phyloP scores from a whole-genome alignment of 2,888 invertebrate species.

The Eupithecia pulchellata region DNA sequence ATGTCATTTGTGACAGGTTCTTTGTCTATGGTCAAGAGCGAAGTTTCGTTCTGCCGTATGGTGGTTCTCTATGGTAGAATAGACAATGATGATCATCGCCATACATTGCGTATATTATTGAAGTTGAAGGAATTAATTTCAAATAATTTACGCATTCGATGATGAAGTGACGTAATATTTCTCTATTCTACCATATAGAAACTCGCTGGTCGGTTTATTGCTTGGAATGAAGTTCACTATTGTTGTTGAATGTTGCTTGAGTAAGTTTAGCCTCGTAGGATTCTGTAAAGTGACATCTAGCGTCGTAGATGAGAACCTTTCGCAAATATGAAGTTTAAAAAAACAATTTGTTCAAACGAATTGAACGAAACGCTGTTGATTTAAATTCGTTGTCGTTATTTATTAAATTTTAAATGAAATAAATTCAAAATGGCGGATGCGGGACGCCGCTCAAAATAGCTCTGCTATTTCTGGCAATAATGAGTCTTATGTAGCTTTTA shows the following conservation, averaged over 20 bases:
- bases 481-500: conserved; percentile 27
- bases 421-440: conserved; percentile 41
- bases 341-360: background rate
- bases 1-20: conserved; percentile 8
- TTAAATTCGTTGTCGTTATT: conserved; percentile 19
- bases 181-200: too few relatives aligned
- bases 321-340: background rate
- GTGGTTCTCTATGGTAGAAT: too few relatives aligned
- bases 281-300: background rate
- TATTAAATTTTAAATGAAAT: conserved; percentile 23
- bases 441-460: conserved; percentile 44
- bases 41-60: background rate
- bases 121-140: too few relatives aligned
- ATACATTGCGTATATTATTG: too few relatives aligned
- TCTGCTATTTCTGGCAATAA: conserved; percentile 42
- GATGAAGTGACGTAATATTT: too few relatives aligned
- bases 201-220: background rate
- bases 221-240: background rate
- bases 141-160: too few relatives aligned
- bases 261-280: conserved; percentile 2
- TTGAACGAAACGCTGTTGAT: conserved; percentile 14
- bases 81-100: too few relatives aligned
- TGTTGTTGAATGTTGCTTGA: background rate
- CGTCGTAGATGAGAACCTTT: background rate
- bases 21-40: background rate